These are phyloP conservation scores for Philhelius pedissequus DNA, from an alignment of 2,888 invertebrate genomes.

Conservation along the genomic window DNA sequence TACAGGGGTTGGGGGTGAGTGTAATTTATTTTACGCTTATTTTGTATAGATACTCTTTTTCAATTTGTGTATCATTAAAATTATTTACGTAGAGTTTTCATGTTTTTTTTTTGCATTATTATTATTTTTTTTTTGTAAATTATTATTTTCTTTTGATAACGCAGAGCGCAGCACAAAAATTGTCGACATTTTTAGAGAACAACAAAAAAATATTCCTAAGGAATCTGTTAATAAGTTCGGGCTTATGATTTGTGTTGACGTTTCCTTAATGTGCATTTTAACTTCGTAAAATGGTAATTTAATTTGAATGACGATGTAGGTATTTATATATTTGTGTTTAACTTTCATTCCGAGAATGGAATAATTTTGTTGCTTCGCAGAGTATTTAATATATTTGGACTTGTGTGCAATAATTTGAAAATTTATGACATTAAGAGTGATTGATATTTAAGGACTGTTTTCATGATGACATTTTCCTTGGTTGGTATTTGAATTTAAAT, in stretches of 20 bases:
- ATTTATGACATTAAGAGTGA: slow-evolving; percentile 29
- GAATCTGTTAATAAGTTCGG: slow-evolving; percentile 53
- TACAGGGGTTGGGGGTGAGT: not conserved
- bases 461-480: not conserved
- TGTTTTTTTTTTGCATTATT: not conserved
- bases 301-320: slow-evolving; percentile 28
- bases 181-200: not conserved
- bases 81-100: slow-evolving; percentile 36
- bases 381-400: not conserved
- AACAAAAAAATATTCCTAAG: slow-evolving; percentile 11
- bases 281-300: slow-evolving; percentile 38
- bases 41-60: slow-evolving; percentile 47
- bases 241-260: slow-evolving; percentile 63
- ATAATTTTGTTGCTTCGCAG: not conserved
- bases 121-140: too few relatives aligned
- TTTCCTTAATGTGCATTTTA: slow-evolving; percentile 40
- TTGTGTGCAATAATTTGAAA: slow-evolving; percentile 15
- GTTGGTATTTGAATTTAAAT: not conserved
- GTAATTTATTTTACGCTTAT: slow-evolving; percentile 35
- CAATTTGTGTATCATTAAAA: slow-evolving; percentile 65
- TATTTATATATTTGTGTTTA: not conserved
- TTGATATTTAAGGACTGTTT: slow-evolving; percentile 1
- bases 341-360: not conserved
- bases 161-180: not conserved
- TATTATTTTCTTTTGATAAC: not conserved